A percentile compares a stretch with the other conserved stretches of the same genome.
These are phyloP conservation scores for Agapostemon virescens DNA, from an alignment of 2,888 invertebrate genomes.

Conservation along the genomic window DNA sequence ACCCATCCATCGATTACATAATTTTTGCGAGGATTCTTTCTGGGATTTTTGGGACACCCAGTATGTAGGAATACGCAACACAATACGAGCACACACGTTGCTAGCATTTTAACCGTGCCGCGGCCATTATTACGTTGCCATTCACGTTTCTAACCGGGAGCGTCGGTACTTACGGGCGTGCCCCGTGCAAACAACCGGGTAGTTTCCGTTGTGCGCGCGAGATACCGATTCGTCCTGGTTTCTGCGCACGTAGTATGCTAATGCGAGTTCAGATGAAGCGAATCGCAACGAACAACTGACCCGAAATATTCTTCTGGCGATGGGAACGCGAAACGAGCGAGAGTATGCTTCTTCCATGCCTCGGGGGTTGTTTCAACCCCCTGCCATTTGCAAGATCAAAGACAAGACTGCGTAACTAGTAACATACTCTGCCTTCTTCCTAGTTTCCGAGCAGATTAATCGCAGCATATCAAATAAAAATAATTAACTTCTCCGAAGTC, in stretches of 20 bases:
- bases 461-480: too few relatives aligned
- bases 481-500: too few relatives aligned
- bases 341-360: neutral
- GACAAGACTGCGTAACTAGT: too few relatives aligned
- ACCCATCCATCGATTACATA: too few relatives aligned
- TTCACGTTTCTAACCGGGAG: conserved; percentile 27
- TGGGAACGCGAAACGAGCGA: conserved; percentile 37
- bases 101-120: conserved; percentile 18
- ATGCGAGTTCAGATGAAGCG: conserved; percentile 44
- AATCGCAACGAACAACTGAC: conserved; percentile 33
- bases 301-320: conserved; percentile 44
- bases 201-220: conserved; percentile 12
- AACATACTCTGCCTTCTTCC: too few relatives aligned
- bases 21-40: too few relatives aligned
- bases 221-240: conserved; percentile 20
- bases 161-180: conserved; percentile 11
- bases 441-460: too few relatives aligned
- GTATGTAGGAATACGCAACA: too few relatives aligned
- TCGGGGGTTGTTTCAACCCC: neutral
- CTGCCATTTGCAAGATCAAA: neutral
- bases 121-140: conserved; percentile 35
- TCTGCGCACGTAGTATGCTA: conserved; percentile 55
- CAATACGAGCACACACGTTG: neutral
- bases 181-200: conserved; percentile 38
- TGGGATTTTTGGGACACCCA: too few relatives aligned